phyloP scores from a whole-genome alignment of 1,140 invertebrate genomes.

The Aphidius ervi region DNA sequence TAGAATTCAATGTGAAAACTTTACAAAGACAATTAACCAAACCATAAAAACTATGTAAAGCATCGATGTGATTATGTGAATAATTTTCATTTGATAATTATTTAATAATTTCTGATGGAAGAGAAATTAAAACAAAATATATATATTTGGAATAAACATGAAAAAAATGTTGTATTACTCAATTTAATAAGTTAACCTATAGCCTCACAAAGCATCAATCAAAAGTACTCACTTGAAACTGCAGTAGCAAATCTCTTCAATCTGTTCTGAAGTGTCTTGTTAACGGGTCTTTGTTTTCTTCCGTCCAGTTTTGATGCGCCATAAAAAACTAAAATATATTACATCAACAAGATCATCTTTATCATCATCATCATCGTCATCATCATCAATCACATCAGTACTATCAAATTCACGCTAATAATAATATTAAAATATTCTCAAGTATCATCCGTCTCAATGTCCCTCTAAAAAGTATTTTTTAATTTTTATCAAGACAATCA shows the following conservation, averaged over 20 bases:
- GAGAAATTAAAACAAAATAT: too few species aligned
- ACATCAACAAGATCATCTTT: not conserved
- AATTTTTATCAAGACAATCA: too few species aligned
- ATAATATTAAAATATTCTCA: too few species aligned
- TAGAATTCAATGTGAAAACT: too few species aligned
- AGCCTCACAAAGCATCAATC: constrained; percentile 37
- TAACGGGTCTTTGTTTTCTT: constrained; percentile 51
- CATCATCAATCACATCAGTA: too few species aligned
- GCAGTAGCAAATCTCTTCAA: constrained; percentile 50
- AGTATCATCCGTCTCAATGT: too few species aligned
- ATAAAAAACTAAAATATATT: constrained; percentile 1
- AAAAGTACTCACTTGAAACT: constrained; percentile 34
- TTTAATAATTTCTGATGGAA: constrained; percentile 39
- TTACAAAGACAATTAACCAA: too few species aligned
- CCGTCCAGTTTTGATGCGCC: constrained; percentile 11
- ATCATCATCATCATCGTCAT: too few species aligned
- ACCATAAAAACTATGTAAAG: constrained; percentile 31
- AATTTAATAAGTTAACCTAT: constrained; percentile 52
- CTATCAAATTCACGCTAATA: too few species aligned
- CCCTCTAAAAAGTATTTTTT: too few species aligned
- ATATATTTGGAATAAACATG: too few species aligned
- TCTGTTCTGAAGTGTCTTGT: constrained; percentile 49
- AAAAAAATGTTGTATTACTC: constrained; percentile 31
- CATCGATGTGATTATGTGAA: too few species aligned
- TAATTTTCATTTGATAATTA: constrained; percentile 21